These are phyloP conservation scores for Lycocorax pyrrhopterus DNA, from an alignment of 2,113 vertebrate genomes.

Conservation along the genomic window DNA sequence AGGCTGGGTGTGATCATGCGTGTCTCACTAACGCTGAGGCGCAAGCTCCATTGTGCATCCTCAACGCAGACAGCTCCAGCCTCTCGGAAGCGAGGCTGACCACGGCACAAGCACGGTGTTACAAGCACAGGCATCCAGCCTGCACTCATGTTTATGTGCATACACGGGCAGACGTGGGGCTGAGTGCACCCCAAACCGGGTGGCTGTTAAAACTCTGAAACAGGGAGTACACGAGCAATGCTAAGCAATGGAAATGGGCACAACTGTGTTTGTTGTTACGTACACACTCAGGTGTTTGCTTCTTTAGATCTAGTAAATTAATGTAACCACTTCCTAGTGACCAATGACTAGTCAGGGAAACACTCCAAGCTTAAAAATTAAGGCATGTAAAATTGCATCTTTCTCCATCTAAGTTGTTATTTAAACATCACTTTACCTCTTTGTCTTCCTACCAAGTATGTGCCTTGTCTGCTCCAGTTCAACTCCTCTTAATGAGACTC, in stretches of 20 bases:
- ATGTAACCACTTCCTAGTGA: background rate
- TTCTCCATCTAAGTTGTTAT: background rate
- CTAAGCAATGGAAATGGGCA: background rate
- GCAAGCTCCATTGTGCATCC: background rate
- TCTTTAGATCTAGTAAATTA: background rate
- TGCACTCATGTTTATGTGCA: background rate
- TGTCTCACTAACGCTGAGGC: background rate
- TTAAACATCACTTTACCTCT: background rate
- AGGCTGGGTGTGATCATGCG: background rate
- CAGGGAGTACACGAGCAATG: accelerated
- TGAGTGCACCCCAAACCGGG: background rate
- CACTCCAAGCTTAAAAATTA: background rate
- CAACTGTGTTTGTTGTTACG: background rate
- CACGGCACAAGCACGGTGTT: background rate
- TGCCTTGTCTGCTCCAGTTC: background rate
- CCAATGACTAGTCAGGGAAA: background rate
- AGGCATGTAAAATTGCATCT: background rate
- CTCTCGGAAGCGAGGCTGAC: background rate
- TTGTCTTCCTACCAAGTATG: background rate
- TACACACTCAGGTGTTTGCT: background rate
- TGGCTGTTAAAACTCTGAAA: background rate
- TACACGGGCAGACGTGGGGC: background rate
- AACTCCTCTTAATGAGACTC: background rate
- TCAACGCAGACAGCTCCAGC: background rate
- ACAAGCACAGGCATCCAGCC: background rate